phyloP scores from a whole-genome alignment of 1,140 invertebrate species.

The Drosophila ananassae region DNA sequence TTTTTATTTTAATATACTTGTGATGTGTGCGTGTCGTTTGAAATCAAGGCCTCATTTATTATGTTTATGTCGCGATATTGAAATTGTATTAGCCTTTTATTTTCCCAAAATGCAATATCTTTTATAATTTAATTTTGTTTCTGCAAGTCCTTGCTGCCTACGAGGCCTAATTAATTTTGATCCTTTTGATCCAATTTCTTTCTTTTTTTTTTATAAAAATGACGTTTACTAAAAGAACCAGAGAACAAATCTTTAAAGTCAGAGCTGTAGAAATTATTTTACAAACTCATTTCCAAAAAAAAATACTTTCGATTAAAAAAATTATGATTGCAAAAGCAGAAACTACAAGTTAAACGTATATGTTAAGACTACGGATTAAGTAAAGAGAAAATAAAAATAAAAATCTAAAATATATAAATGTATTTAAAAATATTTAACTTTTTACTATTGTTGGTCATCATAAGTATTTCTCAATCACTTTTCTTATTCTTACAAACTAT shows the following conservation, averaged over 20 bases:
- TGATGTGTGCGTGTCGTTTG: constrained; percentile 57
- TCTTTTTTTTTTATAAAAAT: constrained; percentile 28
- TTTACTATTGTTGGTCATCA: not conserved
- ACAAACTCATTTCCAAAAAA: constrained; percentile 44
- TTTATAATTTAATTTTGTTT: constrained; percentile 1
- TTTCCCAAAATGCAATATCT: constrained; percentile 19
- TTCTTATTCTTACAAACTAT: constrained; percentile 25
- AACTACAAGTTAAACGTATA: constrained; percentile 68
- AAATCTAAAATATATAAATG: constrained; percentile 36
- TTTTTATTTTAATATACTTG: constrained; percentile 19
- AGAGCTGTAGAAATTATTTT: constrained; percentile 59
- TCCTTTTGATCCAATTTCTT: constrained; percentile 19
- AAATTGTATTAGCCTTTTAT: constrained; percentile 29
- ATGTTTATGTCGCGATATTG: constrained; percentile 55
- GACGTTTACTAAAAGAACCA: constrained; percentile 29
- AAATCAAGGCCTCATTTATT: constrained; percentile 41
- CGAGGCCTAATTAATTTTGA: not conserved
- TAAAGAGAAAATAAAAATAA: constrained; percentile 31
- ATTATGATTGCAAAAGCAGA: constrained; percentile 58
- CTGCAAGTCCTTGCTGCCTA: not conserved
- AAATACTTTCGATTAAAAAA: constrained; percentile 41
- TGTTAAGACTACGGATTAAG: constrained; percentile 56
- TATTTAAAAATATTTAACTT: constrained; percentile 44
- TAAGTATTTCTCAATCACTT: not conserved
- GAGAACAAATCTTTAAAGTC: not conserved